These are phyloP conservation scores for Bombyx huttoni DNA, from an alignment of 2,888 invertebrate species.

Conservation along the genomic window DNA sequence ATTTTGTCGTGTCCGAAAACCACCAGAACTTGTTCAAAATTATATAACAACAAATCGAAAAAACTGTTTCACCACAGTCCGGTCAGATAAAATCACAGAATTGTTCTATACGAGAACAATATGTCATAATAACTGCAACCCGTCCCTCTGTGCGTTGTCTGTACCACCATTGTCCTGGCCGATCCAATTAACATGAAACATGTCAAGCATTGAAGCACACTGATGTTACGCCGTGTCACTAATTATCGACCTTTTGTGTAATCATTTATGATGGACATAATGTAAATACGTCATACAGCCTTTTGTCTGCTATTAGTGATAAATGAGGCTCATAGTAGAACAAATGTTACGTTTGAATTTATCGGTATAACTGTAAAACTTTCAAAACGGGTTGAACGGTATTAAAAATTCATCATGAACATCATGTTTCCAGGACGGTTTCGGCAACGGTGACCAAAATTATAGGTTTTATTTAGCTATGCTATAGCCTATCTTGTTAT, in stretches of 20 bases:
- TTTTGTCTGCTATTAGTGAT: not conserved
- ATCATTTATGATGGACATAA: slow-evolving; percentile 9
- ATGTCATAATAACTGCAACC: slow-evolving; percentile 48
- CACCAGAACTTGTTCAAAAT: not conserved
- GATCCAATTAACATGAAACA: slow-evolving; percentile 64
- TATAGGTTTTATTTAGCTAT: too few species aligned
- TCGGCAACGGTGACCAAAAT: too few species aligned
- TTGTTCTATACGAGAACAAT: slow-evolving; percentile 53
- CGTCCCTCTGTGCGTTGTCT: slow-evolving; percentile 31
- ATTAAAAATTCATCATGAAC: too few species aligned
- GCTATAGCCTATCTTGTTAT: too few species aligned
- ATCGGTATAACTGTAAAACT: not conserved
- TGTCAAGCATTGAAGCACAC: slow-evolving; percentile 52
- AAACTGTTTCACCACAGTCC: slow-evolving; percentile 3
- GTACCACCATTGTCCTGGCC: slow-evolving; percentile 44
- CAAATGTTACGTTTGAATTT: not conserved
- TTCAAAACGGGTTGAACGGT: too few species aligned
- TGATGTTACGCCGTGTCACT: slow-evolving; percentile 43
- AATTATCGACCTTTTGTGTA: slow-evolving; percentile 48
- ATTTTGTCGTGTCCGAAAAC: not conserved
- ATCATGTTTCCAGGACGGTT: too few species aligned
- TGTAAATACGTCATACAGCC: not conserved
- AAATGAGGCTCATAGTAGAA: not conserved
- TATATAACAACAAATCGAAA: not conserved
- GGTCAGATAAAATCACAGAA: slow-evolving; percentile 33